Evolutionary conservation across 1,140 invertebrate genomes (phyloP), one percentile per base, ranked within the genome.

Genomic region (Luehdorfia chinensis): DNA sequence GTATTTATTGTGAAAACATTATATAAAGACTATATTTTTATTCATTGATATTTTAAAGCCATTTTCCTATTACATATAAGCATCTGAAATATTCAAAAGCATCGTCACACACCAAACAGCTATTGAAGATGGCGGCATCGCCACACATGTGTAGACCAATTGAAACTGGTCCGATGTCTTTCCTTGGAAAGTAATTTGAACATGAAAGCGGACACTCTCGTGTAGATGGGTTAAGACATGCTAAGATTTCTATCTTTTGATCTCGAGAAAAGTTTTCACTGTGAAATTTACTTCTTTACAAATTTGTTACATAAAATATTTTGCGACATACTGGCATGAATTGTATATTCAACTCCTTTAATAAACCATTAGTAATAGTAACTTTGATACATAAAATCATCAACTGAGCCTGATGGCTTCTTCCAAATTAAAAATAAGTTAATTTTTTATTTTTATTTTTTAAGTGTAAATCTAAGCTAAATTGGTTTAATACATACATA

Each of bases 101-200:
- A 21, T 2, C 5, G 7, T 2, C 18, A 9, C 13, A 27, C 9
- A 14, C 11, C 25, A 11, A 28, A 30, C 37, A 27, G 27, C 13
- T 14, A 18, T 0, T 11, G 13, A 41, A 41, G 14, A 30, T 28
- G 15, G 27, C n/a, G 27, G n/a, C 27, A 15, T 43, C 39, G 14
- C 16, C 23, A n/a, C 37, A 14, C 30, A 30, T 7, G 25, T 28
- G 27, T 43, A 43, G 39, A 30, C 25, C 15, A 30, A 43, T 43
- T 43, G 30, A 43, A 43, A 43, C 39, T 43, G 39, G 39, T 30
- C 39, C 25, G 27, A 43, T 43, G 27, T 43, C 39, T 43, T 31
- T 43, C 37, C 39, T 43, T 43, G 30, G 39, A 43, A 43, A 43
- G 39, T 25, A 43, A 43, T 43, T 43, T 43, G 39, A 43, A 43